Conservation (phyloP, 2,888 invertebrate species). For the Zootermopsis nevadensis region DNA sequence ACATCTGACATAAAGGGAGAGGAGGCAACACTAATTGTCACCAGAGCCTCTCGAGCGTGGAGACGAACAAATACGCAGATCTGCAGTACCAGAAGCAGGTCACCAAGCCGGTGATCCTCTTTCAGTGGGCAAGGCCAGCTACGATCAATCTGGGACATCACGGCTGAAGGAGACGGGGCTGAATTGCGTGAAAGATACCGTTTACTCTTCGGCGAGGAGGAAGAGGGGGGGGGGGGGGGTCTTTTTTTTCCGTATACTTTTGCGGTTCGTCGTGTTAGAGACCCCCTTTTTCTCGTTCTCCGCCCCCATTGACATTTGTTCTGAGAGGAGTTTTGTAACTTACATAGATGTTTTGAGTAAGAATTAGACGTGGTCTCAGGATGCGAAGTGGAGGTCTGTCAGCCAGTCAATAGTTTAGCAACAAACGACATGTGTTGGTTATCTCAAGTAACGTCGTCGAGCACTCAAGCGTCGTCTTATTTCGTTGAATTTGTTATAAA, state of each 20-base stretch:
- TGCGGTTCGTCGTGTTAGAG: conserved; percentile 12
- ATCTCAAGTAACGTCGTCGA: too few species aligned
- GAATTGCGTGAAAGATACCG: conserved; percentile 16
- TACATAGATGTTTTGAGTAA: too few species aligned
- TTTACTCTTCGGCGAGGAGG: not conserved
- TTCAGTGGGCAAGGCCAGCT: not conserved
- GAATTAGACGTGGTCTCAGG: too few species aligned
- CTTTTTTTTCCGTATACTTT: not conserved
- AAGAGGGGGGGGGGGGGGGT: not conserved
- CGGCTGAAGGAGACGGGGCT: conserved; percentile 9
- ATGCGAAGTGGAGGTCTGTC: too few species aligned
- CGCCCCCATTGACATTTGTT: conserved; percentile 8
- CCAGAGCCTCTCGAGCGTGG: not conserved
- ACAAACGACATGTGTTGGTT: too few species aligned
- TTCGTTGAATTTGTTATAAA: too few species aligned
- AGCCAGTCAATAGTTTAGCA: too few species aligned
- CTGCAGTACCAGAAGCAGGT: not conserved
- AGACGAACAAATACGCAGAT: not conserved
- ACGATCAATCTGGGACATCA: conserved; percentile 32
- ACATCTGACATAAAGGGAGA: too few species aligned
- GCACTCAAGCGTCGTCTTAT: too few species aligned
- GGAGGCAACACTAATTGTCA: too few species aligned
- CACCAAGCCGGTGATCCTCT: conserved; percentile 11
- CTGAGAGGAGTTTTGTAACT: not conserved
- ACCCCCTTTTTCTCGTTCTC: conserved; percentile 9